These are phyloP conservation scores for Triplophysa bombifrons DNA, from an alignment of 2,797 vertebrate genomes.

Conservation along the genomic window DNA sequence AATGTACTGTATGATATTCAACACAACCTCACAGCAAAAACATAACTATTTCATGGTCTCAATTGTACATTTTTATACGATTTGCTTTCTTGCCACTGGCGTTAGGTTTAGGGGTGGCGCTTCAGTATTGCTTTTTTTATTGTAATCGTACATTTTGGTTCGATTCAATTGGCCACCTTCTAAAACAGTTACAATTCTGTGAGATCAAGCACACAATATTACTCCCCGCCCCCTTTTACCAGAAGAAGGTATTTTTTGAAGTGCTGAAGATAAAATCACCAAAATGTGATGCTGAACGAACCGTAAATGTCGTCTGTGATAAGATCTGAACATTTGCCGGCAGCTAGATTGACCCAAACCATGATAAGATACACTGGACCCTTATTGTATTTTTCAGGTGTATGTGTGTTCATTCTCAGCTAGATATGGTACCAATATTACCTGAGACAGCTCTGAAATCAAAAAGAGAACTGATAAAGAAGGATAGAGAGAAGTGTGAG, in stretches of 20 bases:
- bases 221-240: background rate
- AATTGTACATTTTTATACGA: too few relatives aligned
- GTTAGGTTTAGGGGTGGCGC: too few relatives aligned
- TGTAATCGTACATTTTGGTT: too few relatives aligned
- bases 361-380: constrained; percentile 1
- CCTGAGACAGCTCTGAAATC: background rate
- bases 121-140: too few relatives aligned
- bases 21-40: too few relatives aligned
- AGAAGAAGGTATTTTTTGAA: background rate
- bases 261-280: background rate
- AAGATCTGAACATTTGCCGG: background rate
- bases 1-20: too few relatives aligned
- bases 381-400: constrained; percentile 20
- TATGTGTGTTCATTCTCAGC: background rate
- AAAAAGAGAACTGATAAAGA: background rate
- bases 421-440: constrained; percentile 1
- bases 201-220: background rate
- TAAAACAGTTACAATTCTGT: too few relatives aligned
- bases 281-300: background rate
- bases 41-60: too few relatives aligned
- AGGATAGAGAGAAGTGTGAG: background rate
- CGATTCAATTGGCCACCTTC: too few relatives aligned
- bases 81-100: too few relatives aligned
- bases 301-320: background rate
- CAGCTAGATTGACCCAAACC: background rate